Evolutionary conservation across 2,888 invertebrate species (phyloP), one percentile per base, ranked within the genome.

Genomic region (Taphrorychus bicolor): DNA sequence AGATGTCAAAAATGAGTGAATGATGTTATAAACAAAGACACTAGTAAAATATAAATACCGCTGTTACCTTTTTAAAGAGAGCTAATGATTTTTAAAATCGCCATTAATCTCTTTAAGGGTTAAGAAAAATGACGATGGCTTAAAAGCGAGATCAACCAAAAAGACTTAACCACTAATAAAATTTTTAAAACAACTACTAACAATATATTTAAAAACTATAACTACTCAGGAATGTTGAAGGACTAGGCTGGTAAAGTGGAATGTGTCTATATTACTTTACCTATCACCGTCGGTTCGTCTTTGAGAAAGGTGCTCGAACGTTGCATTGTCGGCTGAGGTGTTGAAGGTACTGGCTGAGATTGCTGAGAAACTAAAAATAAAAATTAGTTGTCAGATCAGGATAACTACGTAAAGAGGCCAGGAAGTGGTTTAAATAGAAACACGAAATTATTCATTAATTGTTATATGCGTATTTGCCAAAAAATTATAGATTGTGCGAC

Each of bases 261-360:
- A 45, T 45, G 45, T 45, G 3, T 14, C 2, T 73, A 76, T 40
- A 73, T 72, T 17, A 79, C 75, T 73, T 84, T 86, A 61, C 84
- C 85, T 69, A 88, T 79, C 76, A 88, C 84, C 17, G 89, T 90
- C 0, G 91, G 91, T 79, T 91, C 91, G 72, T 91, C 91, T 79
- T 91, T 91, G 16, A 90, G 81, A 77, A 91, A 91, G 0, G 92
- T 92, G 16, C 89, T 89, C 0, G 91, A 92, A 49, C 91, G 85
- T 70, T 85, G 84, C 83, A 87, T 84, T 7, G 74, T 70, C 16
- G 75, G 72, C 21, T 71, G 67, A 48, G 73, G 75, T 41, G 42
- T 58, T 17, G 59, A 57, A 9, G 71, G 61, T 48, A 58, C 52
- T 16, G 71, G 62, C 48, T 11, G 17, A 5, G n/a, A 11, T 42